phyloP scores from a whole-genome alignment of 2,113 vertebrate genomes.

The Eleginops maclovinus region DNA sequence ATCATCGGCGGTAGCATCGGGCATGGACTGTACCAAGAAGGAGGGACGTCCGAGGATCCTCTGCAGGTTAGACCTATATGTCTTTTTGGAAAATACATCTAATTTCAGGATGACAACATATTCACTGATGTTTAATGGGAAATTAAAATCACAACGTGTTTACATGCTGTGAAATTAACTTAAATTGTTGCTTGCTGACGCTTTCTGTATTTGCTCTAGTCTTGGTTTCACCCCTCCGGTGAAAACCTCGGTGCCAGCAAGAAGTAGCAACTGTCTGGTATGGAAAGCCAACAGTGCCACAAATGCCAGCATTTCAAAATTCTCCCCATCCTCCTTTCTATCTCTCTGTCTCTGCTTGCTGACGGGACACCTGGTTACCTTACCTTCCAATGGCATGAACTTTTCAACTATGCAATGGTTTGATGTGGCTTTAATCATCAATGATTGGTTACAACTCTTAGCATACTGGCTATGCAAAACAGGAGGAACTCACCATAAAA shows the following conservation, averaged over 20 bases:
- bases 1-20: slow-evolving; percentile 70
- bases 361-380: too few species aligned
- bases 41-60: neutral
- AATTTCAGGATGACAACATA: rapidly evolving
- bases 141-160: rapidly evolving
- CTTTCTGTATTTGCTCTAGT: neutral
- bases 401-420: too few species aligned
- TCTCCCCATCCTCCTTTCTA: too few species aligned
- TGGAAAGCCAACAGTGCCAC: too few species aligned
- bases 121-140: rapidly evolving
- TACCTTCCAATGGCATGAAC: too few species aligned
- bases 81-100: neutral
- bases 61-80: too few species aligned
- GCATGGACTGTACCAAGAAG: slow-evolving; percentile 82
- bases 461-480: too few species aligned
- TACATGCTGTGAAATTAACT: rapidly evolving
- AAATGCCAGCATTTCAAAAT: too few species aligned
- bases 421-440: too few species aligned
- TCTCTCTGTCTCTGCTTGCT: too few species aligned
- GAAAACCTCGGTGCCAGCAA: slow-evolving; percentile 13
- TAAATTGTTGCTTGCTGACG: rapidly evolving
- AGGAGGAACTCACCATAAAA: too few species aligned
- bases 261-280: slow-evolving; percentile 39
- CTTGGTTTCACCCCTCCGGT: slow-evolving; percentile 30
- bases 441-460: too few species aligned